phyloP scores from a whole-genome alignment of 2,113 vertebrate genomes.

The Cyanistes caeruleus region DNA sequence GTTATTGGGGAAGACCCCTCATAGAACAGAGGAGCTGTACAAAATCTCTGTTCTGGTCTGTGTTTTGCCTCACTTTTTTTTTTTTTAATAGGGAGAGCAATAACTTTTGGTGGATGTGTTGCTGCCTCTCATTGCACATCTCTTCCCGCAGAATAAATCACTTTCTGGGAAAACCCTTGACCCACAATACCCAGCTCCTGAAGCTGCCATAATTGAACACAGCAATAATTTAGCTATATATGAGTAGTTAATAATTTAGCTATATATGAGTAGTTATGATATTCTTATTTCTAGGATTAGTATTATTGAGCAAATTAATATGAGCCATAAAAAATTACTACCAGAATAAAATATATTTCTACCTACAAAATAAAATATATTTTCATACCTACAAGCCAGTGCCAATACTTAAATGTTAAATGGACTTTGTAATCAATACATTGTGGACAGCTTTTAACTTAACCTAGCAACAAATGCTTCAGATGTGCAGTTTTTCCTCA shows the following conservation, averaged over 20 bases:
- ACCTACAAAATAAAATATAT: too few relatives aligned
- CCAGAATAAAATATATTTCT: background rate
- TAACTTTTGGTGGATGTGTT: background rate
- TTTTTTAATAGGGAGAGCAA: background rate
- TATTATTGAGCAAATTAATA: background rate
- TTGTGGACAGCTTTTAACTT: background rate
- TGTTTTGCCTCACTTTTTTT: background rate
- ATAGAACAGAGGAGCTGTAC: background rate
- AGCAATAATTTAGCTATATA: background rate
- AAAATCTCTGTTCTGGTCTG: background rate
- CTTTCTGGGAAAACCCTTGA: background rate
- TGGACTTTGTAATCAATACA: background rate
- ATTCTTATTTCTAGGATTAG: background rate
- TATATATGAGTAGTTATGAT: background rate
- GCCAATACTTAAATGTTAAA: background rate
- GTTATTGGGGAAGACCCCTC: background rate
- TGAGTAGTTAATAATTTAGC: background rate
- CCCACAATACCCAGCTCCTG: background rate
- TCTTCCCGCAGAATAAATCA: background rate
- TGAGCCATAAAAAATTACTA: background rate
- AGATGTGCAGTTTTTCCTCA: background rate
- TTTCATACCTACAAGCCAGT: background rate
- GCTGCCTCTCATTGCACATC: background rate
- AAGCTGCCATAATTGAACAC: background rate
- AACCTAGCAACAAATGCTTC: background rate